phyloP scores from a whole-genome alignment of 2,797 vertebrate species.

The Poeciliopsis presidionis region DNA sequence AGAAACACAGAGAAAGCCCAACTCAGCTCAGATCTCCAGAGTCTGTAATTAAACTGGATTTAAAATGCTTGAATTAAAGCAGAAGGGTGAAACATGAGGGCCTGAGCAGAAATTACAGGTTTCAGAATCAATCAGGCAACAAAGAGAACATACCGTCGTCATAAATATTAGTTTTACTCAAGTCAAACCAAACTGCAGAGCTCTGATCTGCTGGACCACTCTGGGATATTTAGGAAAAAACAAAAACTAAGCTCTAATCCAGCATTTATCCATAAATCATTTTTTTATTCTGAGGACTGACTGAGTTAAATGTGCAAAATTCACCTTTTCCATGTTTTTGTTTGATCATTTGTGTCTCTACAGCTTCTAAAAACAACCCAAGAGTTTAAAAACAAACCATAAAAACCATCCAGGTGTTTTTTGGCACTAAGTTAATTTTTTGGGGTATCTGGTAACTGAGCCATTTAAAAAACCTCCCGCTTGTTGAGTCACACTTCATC shows the following conservation, averaged over 20 bases:
- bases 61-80: background rate
- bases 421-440: no score
- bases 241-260: background rate
- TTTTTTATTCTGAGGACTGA: background rate
- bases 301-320: no score
- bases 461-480: no score
- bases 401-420: no score
- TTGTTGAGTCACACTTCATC: no score
- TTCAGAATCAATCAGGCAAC: background rate
- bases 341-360: no score
- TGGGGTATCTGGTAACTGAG: no score
- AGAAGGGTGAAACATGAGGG: background rate
- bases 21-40: background rate
- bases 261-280: background rate
- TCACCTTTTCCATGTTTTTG: no score
- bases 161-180: background rate
- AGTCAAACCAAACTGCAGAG: background rate
- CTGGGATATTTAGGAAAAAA: background rate
- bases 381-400: background rate
- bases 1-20: background rate
- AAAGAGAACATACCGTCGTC: background rate
- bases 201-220: background rate
- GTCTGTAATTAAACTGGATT: slow-evolving; percentile 1
- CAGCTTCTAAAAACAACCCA: no score
- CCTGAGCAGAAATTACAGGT: background rate